Base-by-base conservation (phyloP, 2,888 invertebrate species). In the Nephrotoma guestfalica region DNA sequence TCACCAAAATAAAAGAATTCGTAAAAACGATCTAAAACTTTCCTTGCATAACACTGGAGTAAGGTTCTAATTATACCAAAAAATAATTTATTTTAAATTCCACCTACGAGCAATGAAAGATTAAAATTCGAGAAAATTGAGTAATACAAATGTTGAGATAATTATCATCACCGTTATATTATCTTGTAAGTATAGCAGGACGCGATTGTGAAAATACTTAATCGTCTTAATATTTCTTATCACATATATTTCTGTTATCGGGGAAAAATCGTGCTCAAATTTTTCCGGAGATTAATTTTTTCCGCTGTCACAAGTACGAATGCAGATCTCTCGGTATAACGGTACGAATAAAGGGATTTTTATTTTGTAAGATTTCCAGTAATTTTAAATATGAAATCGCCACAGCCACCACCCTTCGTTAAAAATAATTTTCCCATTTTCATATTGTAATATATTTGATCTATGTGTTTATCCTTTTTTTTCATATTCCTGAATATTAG, bases 201-300 rank as follows among this genome's bases (percentile, higher is more conserved):
- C 40, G 57, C 40, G 41, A 86, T 30, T 40, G 40, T n/a, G 4
- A 86, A 30, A 45, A n/a, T 71, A 41, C 57, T 86, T 71, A 40
- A 41, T 71, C 71, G 86, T 71, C 57, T 57, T 15, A 30, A 30
- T 30, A 30, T 2, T 30, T 30, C 30, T 30, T 30, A 30, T 30
- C 84, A 51, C 4, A 51, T 57, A 15, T 7, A 71, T 9, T 71
- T 18, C 7, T 71, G 71, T 11, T 71, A 9, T 18, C 30, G 71
- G 15, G 30, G 71, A 30, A 71, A 71, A 30, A 30, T 11, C 11
- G 71, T 71, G 9, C 71, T 2, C 71, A 71, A 11, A 83, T 86
- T 87, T 87, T 86, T 87, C 83, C 87, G 87, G 51, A 87, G 87
- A 87, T 87, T 86, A 86, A 86, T 42, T 87, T 87, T 87, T 86